Percentiles rank a stretch among this genome's conserved stretches.
phyloP scores from a whole-genome alignment of 2,113 vertebrate species.

The Opisthocomus hoazin region DNA sequence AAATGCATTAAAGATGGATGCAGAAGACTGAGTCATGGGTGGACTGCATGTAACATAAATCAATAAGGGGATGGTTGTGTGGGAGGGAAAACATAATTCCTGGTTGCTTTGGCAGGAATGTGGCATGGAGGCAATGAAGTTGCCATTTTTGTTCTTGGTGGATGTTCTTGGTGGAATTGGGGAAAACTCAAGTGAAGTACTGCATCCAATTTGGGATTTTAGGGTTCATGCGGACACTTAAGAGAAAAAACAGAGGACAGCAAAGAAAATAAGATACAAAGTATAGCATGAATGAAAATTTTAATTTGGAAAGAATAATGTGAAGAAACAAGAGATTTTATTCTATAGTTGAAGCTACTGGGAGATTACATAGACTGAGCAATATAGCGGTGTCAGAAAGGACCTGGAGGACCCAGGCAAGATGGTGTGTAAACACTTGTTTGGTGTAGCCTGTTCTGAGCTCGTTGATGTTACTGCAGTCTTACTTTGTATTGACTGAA shows the following conservation, averaged over 20 bases:
- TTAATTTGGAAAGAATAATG: not conserved
- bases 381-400: not conserved
- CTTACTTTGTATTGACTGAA: not conserved
- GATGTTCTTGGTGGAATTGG: not conserved
- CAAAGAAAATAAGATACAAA: not conserved
- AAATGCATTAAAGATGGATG: not conserved
- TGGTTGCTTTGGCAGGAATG: not conserved
- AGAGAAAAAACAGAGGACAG: not conserved
- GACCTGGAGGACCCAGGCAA: not conserved
- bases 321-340: not conserved
- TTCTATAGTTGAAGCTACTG: not conserved
- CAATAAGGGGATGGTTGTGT: not conserved
- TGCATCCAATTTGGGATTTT: not conserved
- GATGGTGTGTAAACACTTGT: not conserved
- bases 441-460: not conserved
- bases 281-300: not conserved
- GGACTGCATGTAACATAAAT: fast-evolving
- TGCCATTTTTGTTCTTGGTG: not conserved
- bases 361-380: not conserved
- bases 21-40: not conserved
- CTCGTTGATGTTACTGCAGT: not conserved
- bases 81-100: not conserved
- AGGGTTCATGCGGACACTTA: not conserved
- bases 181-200: not conserved
- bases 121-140: not conserved